Evolutionary conservation across 2,888 invertebrate species (phyloP).

Genomic region (Lathronympha strigana): DNA sequence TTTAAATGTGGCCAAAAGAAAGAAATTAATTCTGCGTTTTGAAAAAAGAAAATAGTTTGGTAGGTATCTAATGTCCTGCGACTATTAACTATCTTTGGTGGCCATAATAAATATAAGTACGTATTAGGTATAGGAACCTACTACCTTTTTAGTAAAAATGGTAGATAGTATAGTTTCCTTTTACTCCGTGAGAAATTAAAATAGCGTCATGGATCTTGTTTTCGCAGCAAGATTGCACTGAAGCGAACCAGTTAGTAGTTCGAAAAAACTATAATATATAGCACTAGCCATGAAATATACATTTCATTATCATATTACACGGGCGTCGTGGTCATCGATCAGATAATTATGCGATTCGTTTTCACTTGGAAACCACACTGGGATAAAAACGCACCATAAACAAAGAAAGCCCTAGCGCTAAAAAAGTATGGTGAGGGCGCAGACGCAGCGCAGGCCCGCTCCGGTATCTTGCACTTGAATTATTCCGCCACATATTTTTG

Average conservation of each 20-base stretch:
- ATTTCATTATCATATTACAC: slow-evolving; percentile 82
- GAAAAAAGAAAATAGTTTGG: no score
- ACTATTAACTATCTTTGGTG: no score
- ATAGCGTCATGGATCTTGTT: slow-evolving; percentile 56
- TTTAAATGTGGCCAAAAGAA: background rate
- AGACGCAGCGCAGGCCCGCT: slow-evolving; percentile 52
- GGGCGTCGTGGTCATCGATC: slow-evolving; percentile 79
- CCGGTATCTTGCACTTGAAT: slow-evolving; percentile 49
- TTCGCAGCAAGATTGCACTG: slow-evolving; percentile 66
- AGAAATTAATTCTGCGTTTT: background rate
- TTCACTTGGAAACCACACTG: slow-evolving; percentile 71
- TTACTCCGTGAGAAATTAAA: slow-evolving; percentile 39
- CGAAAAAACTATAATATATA: slow-evolving; percentile 79
- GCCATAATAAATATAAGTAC: no score
- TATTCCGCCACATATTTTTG: slow-evolving; percentile 44
- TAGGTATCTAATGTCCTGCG: no score
- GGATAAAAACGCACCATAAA: slow-evolving; percentile 51
- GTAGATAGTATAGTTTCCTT: background rate
- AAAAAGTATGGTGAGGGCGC: slow-evolving; percentile 43
- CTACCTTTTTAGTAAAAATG: background rate
- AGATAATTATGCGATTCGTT: slow-evolving; percentile 80
- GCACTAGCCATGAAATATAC: slow-evolving; percentile 78
- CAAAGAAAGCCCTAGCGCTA: slow-evolving; percentile 26
- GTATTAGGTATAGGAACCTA: background rate
- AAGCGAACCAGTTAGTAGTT: slow-evolving; percentile 72